Evolutionary conservation across 2,888 invertebrate species (phyloP).

Genomic region (Masnerella sp.): DNA sequence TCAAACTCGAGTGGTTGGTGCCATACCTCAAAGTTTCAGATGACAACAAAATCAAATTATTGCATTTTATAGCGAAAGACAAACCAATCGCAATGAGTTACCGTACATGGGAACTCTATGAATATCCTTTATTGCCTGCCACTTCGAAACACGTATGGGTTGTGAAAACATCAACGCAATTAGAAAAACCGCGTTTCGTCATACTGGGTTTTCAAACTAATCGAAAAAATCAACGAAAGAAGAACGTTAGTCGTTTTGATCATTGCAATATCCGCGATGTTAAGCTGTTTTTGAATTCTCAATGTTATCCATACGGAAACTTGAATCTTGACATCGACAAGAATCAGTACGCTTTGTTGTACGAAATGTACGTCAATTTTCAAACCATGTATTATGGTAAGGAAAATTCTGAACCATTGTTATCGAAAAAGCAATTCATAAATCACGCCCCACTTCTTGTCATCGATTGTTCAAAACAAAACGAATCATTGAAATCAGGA

Average conservation of each 20-base stretch:
- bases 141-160: constrained; percentile 15
- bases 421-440: constrained; percentile 2
- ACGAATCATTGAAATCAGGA: background rate
- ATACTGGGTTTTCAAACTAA: constrained; percentile 69
- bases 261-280: constrained; percentile 14
- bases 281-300: constrained; percentile 24
- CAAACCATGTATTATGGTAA: constrained; percentile 22
- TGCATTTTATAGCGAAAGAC: constrained; percentile 22
- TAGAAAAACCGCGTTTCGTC: constrained; percentile 12
- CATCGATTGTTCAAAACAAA: too few relatives aligned
- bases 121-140: background rate
- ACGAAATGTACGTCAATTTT: constrained; percentile 49
- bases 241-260: constrained; percentile 51
- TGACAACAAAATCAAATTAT: constrained; percentile 6
- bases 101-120: constrained; percentile 15
- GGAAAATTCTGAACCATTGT: constrained; percentile 1
- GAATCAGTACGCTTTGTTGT: constrained; percentile 32
- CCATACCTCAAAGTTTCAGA: constrained; percentile 13
- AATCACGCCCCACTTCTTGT: constrained; percentile 1
- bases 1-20: constrained; percentile 20
- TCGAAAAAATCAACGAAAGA: constrained; percentile 1
- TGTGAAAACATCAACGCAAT: constrained; percentile 19
- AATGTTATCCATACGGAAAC: constrained; percentile 6
- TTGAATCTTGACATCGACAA: constrained; percentile 14
- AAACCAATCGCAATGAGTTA: constrained; percentile 19